Evolutionary conservation across 2,888 invertebrate species (phyloP), one percentile per base, ranked within the genome.

Genomic region (Leptothorax acervorum): DNA sequence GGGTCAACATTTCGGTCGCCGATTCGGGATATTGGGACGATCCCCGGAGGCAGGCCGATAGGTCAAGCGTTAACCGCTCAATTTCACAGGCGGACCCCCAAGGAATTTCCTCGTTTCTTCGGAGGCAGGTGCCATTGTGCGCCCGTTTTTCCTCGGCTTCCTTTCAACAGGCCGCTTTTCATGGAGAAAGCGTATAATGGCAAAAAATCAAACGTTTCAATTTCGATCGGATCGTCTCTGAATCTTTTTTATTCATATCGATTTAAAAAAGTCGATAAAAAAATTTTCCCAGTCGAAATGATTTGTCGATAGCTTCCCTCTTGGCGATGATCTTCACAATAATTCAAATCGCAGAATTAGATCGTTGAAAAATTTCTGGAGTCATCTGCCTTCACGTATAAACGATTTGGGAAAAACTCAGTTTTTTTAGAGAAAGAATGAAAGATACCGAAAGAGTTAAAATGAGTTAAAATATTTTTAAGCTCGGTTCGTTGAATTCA

Each of bases 31-130:
- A 78, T 82, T 74, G 82, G 74, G 60, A 82, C 71, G 53, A 53
- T 74, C 70, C 65, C 70, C 65, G 23, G 63, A 53, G 79, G 45
- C 71, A 68, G 71, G 84, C 70, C 76, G 73, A 83, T 84, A 76
- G 85, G 89, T 88, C 92, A 87, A 90, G 92, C 91, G 92, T 93
- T 94, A 94, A 94, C 94, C 92, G 94, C 94, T 94, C 94, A 94
- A 94, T 94, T 94, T 94, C 94, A 93, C 93, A 92, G 89, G 87
- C 88, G 88, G 87, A 78, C 85, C 88, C 87, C 68, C 66, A 62
- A 84, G 71, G 85, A 85, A 88, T 87, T 89, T 88, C 82, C 83
- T 70, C 60, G 65, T 18, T 68, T 65, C 63, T 62, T 28, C 51
- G 35, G 31, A 39, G 82, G 82, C 90, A 90, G 88, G 90, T 90